Conservation (phyloP, 2,113 vertebrate genomes). For the Rhabdornis inornatus region DNA sequence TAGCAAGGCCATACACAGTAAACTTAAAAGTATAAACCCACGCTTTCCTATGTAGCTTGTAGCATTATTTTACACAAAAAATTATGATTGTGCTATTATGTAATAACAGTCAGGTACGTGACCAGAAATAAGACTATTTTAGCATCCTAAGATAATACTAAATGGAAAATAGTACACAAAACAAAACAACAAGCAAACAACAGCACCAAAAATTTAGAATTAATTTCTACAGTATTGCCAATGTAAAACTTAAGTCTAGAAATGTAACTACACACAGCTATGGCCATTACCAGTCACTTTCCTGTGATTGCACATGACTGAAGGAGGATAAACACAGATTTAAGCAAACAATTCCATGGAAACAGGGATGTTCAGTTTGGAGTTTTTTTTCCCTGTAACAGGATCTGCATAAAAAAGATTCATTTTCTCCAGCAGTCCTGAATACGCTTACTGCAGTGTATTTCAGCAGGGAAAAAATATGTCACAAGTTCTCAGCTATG, state of each 20-base stretch:
- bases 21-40: background rate
- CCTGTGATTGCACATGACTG: background rate
- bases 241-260: background rate
- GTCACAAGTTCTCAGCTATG: background rate
- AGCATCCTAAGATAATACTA: background rate
- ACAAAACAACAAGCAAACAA: background rate
- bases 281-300: background rate
- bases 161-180: background rate
- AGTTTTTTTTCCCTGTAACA: background rate
- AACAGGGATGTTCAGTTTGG: background rate
- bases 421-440: background rate
- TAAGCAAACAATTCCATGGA: background rate
- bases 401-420: accelerated
- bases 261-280: background rate
- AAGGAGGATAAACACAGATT: background rate
- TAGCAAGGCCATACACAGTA: background rate
- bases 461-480: background rate
- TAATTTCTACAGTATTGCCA: background rate
- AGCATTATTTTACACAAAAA: background rate
- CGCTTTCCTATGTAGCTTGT: background rate
- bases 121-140: background rate
- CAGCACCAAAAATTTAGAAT: background rate
- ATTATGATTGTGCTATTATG: background rate
- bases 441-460: background rate
- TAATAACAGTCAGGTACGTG: background rate